Base-by-base conservation (phyloP, 2,888 invertebrate genomes). In the Caenorhabditis sp. region DNA sequence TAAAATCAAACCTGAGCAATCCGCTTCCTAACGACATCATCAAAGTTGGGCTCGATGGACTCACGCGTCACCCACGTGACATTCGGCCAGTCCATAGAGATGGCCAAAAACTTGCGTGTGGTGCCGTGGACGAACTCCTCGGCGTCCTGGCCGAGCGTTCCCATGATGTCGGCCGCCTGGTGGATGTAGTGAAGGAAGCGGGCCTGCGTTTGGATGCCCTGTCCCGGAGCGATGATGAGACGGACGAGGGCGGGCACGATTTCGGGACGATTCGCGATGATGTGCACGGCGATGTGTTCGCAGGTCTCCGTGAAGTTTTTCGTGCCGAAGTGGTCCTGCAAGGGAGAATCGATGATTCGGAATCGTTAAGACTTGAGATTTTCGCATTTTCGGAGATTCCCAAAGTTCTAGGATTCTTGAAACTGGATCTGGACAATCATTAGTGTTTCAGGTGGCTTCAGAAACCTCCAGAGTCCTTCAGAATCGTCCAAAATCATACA, bases 141-240 rank as follows among this genome's bases (percentile, higher is more conserved):
- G 7, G 44, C 63, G 47, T 47, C 56, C 12, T 22, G 1, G n/a
- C 75, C 74, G 22, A 74, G n/a, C 10, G 51, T 56, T 12, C 76
- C 70, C 70, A 85, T 28, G 47, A 80, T 82, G 24, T 79, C 81
- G 6, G 85, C 82, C 7, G 85, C 80, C 16, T 41, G 64, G 19
- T 73, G 66, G 22, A 85, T 72, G 41, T 26, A 64, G 6, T 82
- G 56, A 12, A 82, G 54, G 7, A 85, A 58, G 5, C 64, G 41
- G 26, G 73, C 69, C 58, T 81, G 64, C 19, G 51, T 35, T 35
- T 54, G 51, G 12, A 70, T 24, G 0, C 59, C 66, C 35, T 72
- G 68, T 61, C 76, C 72, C 7, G 72, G 58, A 7, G 41, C n/a
- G 3, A 68, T 66, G 0, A 54, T 28, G 12, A 38, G 54, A 16